Evolutionary conservation across 2,797 vertebrate genomes (phyloP), one percentile per base, ranked within the genome.

Genomic region (Halcyon chelicuti): DNA sequence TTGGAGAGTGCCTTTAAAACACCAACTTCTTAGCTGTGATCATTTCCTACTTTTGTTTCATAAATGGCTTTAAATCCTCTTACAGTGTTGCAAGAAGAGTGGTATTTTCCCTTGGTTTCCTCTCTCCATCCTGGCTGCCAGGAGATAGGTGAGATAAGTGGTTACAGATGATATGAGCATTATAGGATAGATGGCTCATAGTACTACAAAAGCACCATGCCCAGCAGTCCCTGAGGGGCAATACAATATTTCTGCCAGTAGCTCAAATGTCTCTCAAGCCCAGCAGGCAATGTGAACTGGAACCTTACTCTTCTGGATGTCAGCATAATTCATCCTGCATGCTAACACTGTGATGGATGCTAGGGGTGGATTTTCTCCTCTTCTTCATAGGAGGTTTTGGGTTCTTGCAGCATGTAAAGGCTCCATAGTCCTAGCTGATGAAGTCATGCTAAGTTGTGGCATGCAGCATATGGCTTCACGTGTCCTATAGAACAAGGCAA

Each of bases 31-130:
- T 71, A 91, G 47, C 33, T 68, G 51, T 20, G 60, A 94, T 90
- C 1, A 71, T 88, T 90, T 94, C 76, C 76, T 86, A 79, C 66
- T 95, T 95, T 85, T 85, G 65, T 85, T 93, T 91, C 88, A 88
- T 74, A 89, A 93, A 94, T 47, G 74, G 54, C 42, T 93, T 87
- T 74, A 93, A 96, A 80, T 75, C 68, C 14, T 85, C 65, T 62
- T 61, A 51, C 7, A 29, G 40, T 25, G 26, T 74, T 60, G 58
- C 37, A 58, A 57, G n/a, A 67, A 46, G 71, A 90, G 52, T 39
- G 21, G 29, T 31, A 23, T 79, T 90, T 91, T 88, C 54, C 37
- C 61, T 71, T 72, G 15, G 1, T 84, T 86, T 75, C 67, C 72
- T 44, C 16, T 95, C 51, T 75, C 40, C 19, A 51, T 75, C 40